Conservation (phyloP, 2,888 invertebrate species). For the Hypercompe scribonia region DNA sequence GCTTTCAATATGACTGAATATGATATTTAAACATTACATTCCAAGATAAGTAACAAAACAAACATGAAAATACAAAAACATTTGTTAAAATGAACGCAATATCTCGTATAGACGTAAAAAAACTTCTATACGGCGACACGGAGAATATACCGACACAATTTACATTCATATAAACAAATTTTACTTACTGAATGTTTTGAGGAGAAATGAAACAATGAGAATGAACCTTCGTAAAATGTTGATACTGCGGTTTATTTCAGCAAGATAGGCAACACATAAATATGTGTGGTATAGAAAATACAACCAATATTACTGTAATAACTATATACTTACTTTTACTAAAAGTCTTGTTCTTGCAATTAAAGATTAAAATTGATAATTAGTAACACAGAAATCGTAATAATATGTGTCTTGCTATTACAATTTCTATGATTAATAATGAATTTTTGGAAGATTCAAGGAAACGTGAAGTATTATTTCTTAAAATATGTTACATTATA, state of each 20-base stretch:
- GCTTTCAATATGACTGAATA: neutral
- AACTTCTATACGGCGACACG: neutral
- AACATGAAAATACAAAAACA: neutral
- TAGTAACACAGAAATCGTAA: no score
- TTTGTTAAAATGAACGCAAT: slow-evolving; percentile 1
- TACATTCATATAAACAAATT: slow-evolving; percentile 5
- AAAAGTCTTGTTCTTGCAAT: neutral
- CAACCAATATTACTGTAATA: neutral
- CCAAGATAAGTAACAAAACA: neutral
- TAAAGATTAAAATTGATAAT: no score
- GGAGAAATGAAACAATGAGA: neutral
- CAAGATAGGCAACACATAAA: slow-evolving; percentile 2
- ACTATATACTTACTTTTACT: neutral
- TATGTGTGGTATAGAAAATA: neutral
- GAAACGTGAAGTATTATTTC: no score
- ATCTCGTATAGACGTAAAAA: neutral
- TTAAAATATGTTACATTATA: no score
- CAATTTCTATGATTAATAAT: no score
- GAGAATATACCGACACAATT: neutral
- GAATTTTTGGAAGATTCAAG: no score
- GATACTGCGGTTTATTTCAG: neutral
- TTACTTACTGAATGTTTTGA: neutral
- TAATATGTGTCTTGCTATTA: no score
- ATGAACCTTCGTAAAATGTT: slow-evolving; percentile 4
- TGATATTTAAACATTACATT: neutral